Base-by-base conservation (phyloP, 2,888 invertebrate genomes). In the Cyclophora punctaria region DNA sequence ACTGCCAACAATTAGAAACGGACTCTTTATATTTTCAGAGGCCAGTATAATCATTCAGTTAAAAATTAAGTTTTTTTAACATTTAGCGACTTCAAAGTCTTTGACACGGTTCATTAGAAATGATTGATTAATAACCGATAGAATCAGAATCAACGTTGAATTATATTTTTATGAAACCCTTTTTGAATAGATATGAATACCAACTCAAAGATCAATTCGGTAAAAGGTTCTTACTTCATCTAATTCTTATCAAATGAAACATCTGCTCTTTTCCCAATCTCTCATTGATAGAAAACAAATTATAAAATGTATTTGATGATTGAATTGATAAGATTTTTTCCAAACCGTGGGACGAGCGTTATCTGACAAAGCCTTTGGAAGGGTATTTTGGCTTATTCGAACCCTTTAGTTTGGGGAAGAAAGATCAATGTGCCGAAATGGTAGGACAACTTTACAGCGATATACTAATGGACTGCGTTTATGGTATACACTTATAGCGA, bases 311-410 rank as follows among this genome's bases (percentile, higher is more conserved):
- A 71, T 71, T 67, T 62, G 68, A 78, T 79, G 82, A 82, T 81
- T 80, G 75, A 78, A 80, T 78, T 75, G 82, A 80, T 81, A 83
- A 75, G 67, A 69, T 71, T 63, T 71, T 70, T 76, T 73, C 66
- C 71, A 71, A 71, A 20, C 20, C 20, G 20, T 20, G 20, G 75
- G 6, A 74, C 73, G 71, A 73, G 73, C 68, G 73, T 80, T 82
- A 81, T 81, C 79, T 72, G 70, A 75, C 73, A 75, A 77, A 78
- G 75, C 72, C 71, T 67, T 75, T 73, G 71, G 51, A 66, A 55
- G 64, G 64, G 69, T 44, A 20, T 6, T 34, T 7, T 64, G 69
- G 20, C 6, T 6, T 34, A 20, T 44, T 66, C 66, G 73, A 78
- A 80, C 82, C 82, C 82, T 83, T 83, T 44, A 44, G 33, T 44